These are phyloP conservation scores for Triplophysa tibetana DNA, from an alignment of 2,113 vertebrate species.

Conservation along the genomic window DNA sequence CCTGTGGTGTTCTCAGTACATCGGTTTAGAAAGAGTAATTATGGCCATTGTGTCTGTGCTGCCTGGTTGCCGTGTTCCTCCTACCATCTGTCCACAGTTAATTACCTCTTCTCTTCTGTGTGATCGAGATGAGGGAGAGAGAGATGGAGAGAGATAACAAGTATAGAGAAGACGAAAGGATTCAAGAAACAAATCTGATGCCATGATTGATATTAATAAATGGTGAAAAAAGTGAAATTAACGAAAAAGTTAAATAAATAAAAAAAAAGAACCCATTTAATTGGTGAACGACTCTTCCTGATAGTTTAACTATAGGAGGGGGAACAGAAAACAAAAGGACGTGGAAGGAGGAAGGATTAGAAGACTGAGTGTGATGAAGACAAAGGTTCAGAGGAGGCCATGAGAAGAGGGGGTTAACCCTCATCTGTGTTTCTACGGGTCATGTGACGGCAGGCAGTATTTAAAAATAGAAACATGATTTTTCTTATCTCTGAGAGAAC, in stretches of 20 bases:
- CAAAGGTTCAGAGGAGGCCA: background rate
- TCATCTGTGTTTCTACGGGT: background rate
- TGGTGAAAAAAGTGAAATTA: too few species aligned
- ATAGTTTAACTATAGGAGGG: background rate
- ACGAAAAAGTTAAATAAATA: too few species aligned
- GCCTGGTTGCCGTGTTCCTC: slow-evolving; percentile 42
- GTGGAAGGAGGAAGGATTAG: slow-evolving; percentile 12
- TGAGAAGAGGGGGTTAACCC: slow-evolving; percentile 11
- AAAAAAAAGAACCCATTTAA: too few species aligned
- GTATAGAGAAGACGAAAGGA: slow-evolving; percentile 8
- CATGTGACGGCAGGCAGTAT: background rate
- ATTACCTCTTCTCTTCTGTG: slow-evolving; percentile 63
- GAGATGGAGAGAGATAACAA: background rate
- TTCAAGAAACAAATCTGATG: background rate
- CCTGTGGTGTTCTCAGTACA: slow-evolving; percentile 37
- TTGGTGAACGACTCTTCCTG: background rate
- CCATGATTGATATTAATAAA: background rate
- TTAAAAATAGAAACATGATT: background rate
- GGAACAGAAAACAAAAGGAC: slow-evolving; percentile 12
- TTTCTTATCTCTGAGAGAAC: slow-evolving; percentile 9
- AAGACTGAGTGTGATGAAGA: slow-evolving; percentile 14
- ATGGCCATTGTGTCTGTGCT: slow-evolving; percentile 44
- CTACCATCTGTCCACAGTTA: slow-evolving; percentile 66
- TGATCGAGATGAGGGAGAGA: slow-evolving; percentile 29
- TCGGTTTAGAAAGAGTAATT: slow-evolving; percentile 47